Evolutionary conservation across 2,888 invertebrate genomes (phyloP), one percentile per base, ranked within the genome.

Genomic region (Diaphora mendica): DNA sequence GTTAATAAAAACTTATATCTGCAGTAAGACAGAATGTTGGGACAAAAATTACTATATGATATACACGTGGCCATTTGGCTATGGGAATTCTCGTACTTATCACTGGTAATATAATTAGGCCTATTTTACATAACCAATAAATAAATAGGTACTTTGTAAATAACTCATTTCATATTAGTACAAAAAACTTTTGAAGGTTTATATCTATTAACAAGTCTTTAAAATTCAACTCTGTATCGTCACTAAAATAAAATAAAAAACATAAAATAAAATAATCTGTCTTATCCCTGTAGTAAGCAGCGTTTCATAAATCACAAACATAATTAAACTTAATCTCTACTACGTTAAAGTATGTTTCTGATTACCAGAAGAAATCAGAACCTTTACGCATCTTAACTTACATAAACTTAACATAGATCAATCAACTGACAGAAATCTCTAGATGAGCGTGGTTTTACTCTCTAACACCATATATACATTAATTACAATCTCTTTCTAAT

Each of bases 201-300:
- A 26, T 59, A 26, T 15, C 59, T 23, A 26, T 33, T 33, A 30
- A 30, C n/a, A 62, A 64, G 64, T 35, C 35, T 64, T 23, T 11
- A 35, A 68, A n/a, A 51, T 35, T 48, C 51, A 68, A 68, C 33
- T 35, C 51, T 55, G 39, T 35, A 51, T 68, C 23, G 23, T 35
- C 7, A 51, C 51, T 55, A 68, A 67, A 23, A 71, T n/a, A 66
- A 62, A 62, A 59, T 20, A 8, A 7, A 55, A 26, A 23, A 20
- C 17, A 44, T 17, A 13, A 44, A 55, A 35, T 62, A 71, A 30
- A 59, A 23, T 64, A 68, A 67, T 65, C 66, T 72, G 73, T 73
- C 67, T 44, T 80, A 74, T 65, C 82, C 80, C 82, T 82, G 82
- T 82, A 78, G 71, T 68, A 73, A 65, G 51, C 72, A 76, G 67